Conservation (phyloP, 2,113 vertebrate genomes). For the Sinocyclocheilus anshuiensis region DNA sequence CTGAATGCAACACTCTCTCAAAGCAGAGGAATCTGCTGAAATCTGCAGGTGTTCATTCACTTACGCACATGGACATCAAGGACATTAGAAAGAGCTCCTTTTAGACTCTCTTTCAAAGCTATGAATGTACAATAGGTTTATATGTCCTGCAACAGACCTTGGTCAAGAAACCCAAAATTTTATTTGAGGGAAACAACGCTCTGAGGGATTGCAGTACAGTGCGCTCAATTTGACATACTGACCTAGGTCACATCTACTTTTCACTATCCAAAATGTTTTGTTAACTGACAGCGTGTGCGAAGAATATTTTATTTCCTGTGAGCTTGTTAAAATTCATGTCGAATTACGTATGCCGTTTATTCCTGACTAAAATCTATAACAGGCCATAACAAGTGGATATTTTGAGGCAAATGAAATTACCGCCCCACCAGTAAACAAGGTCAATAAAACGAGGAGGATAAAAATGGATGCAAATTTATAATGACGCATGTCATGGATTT, state of each 20-base stretch:
- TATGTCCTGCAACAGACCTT: neutral
- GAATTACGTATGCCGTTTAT: neutral
- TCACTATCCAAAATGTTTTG: neutral
- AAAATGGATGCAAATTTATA: neutral
- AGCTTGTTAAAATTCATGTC: neutral
- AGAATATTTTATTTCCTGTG: neutral
- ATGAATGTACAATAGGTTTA: neutral
- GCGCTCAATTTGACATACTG: neutral
- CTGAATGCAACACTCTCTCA: neutral
- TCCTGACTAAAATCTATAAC: neutral
- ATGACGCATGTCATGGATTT: neutral
- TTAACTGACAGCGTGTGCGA: neutral
- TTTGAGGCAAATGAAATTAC: neutral
- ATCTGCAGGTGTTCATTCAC: neutral
- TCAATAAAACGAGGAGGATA: neutral
- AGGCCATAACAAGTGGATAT: neutral
- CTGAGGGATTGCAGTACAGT: neutral
- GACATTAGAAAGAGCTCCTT: neutral
- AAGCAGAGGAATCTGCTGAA: neutral
- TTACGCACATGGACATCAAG: neutral
- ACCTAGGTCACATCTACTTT: neutral
- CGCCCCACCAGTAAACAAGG: neutral
- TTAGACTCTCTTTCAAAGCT: neutral
- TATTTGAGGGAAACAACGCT: neutral
- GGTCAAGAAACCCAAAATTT: conserved; percentile 10